These are phyloP conservation scores for Oenanthe melanoleuca DNA, from an alignment of 2,113 vertebrate genomes.

Conservation along the genomic window DNA sequence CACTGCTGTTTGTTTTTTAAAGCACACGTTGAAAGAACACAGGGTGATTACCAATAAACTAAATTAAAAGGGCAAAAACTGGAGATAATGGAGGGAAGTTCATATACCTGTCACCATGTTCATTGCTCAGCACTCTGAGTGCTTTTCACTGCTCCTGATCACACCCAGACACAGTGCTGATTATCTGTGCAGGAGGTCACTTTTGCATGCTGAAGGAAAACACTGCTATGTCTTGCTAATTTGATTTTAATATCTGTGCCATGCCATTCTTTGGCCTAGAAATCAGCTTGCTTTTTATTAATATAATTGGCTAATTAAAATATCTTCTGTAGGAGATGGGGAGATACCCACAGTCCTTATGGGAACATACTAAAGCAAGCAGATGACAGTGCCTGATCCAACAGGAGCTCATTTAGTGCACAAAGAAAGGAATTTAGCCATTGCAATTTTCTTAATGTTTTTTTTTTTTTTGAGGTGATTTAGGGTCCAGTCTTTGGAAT, in stretches of 20 bases:
- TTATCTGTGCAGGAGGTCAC: conserved; percentile 18
- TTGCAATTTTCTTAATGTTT: not conserved
- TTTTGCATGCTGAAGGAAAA: conserved; percentile 5
- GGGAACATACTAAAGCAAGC: conserved; percentile 13
- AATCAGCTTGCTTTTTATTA: conserved; percentile 53
- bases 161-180: not conserved
- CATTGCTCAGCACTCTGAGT: not conserved
- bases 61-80: not conserved
- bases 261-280: conserved; percentile 46
- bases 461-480: not conserved
- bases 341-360: conserved; percentile 25
- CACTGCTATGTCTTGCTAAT: conserved; percentile 31
- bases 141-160: not conserved
- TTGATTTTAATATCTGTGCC: conserved; percentile 49
- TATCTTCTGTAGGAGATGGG: conserved; percentile 21
- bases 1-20: not conserved
- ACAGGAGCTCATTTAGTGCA: not conserved
- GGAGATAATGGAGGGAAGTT: not conserved
- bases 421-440: not conserved
- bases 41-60: not conserved
- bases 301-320: conserved; percentile 62
- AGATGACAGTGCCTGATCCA: not conserved
- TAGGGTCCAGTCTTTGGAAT: not conserved
- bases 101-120: not conserved
- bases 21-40: not conserved